Percentiles rank a stretch among this genome's conserved stretches.
phyloP scores from a whole-genome alignment of 2,888 invertebrate genomes.

The Chrysina gloriosa region DNA sequence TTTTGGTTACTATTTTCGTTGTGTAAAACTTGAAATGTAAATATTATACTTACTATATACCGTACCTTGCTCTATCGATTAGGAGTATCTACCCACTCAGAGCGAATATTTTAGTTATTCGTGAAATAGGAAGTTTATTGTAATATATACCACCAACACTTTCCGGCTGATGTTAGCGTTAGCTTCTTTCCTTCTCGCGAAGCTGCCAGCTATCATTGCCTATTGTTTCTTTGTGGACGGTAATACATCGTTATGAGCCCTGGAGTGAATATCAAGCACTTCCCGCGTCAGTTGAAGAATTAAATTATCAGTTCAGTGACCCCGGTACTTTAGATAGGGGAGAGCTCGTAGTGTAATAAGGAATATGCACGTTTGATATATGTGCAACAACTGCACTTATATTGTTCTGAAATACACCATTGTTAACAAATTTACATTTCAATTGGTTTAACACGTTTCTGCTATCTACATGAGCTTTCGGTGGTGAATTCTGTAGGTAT shows the following conservation, averaged over 20 bases:
- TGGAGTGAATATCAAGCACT: slow-evolving; percentile 54
- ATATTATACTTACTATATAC: too few species aligned
- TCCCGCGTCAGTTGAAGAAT: slow-evolving; percentile 58
- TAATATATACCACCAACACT: slow-evolving; percentile 2
- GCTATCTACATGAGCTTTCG: too few species aligned
- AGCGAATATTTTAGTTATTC: neutral
- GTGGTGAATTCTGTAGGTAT: too few species aligned
- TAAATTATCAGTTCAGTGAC: slow-evolving; percentile 60
- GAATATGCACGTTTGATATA: neutral
- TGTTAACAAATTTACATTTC: slow-evolving; percentile 6
- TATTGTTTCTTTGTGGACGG: slow-evolving; percentile 32
- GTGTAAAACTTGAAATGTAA: too few species aligned
- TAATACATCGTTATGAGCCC: slow-evolving; percentile 38
- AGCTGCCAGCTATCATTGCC: slow-evolving; percentile 27
- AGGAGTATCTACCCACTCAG: too few species aligned
- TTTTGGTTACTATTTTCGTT: too few species aligned
- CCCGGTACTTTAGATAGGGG: slow-evolving; percentile 49
- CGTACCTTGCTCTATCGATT: too few species aligned
- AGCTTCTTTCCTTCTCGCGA: slow-evolving; percentile 7
- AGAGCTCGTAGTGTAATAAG: slow-evolving; percentile 45
- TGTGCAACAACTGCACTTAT: neutral
- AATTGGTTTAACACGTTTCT: too few species aligned
- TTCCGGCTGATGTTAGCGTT: neutral
- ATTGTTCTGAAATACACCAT: neutral
- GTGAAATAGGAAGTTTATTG: neutral